Evolutionary conservation across 2,797 vertebrate genomes (phyloP), one percentile per base, ranked within the genome.

Genomic region (Triplophysa bombifrons): DNA sequence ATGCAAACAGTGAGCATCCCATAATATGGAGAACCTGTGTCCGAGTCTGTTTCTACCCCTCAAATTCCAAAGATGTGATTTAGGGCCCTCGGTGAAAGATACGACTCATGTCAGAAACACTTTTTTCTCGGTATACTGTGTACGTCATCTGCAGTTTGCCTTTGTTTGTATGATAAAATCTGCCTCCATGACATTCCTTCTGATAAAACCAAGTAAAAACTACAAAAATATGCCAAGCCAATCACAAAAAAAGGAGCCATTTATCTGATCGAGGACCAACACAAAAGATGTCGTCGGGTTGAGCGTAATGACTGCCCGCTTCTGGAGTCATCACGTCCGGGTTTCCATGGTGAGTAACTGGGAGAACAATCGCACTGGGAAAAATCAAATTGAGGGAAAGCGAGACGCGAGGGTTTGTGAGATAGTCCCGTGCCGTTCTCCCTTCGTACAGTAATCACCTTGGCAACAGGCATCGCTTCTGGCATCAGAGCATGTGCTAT

Each of bases 401-500:
- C 22, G 53, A 80, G 63, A 56, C 38, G 53, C 11, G 25, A 74
- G 53, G 56, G 53, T 75, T 74, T 50, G 41, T 19, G 34, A 82
- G 80, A 81, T 30, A 27, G 55, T 76, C 48, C 65, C 48, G 64
- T 7, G 14, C 71, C 34, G 48, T 53, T 19, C 34, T 68, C 55
- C 51, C 75, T 77, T 70, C 51, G 20, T 72, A 71, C 67, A 70
- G 58, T 72, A 60, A 80, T 53, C 30, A 48, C 71, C 71, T 71
- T 84, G 83, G 79, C 75, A 81, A 84, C 75, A 81, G 71, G 75
- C 74, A 22, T 51, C 66, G 50, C 70, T 81, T 60, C 27, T 72
- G 60, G 72, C 79, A 77, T 77, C 71, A 27, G 46, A 73, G 60
- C 53, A 69, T 53, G 63, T 61, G 38, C 74, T 34, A 48, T 56